Evolutionary conservation across 2,113 vertebrate species (phyloP), one percentile per base, ranked within the genome.

Genomic region (Mustelus asterias): DNA sequence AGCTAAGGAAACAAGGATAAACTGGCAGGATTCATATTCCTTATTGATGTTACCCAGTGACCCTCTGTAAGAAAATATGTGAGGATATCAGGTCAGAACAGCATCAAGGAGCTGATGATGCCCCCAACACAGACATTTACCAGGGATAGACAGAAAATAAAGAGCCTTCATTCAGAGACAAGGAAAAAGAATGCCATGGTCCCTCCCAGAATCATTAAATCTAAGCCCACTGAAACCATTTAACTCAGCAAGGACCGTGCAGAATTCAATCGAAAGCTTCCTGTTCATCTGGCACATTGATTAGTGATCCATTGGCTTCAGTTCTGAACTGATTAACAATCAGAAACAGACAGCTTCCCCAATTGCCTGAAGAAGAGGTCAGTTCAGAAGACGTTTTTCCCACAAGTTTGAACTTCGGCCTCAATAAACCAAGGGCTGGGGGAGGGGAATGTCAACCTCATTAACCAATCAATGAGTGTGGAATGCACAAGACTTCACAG

Each of bases 401-500:
- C 85, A 88, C 41, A 83, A 83, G 18, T 83, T 41, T 83, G 80
- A 83, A 83, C 80, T 83, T 83, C 37, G 37, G 80, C 80, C 80
- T 41, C 37, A 20, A 41, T 18, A 83, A 44, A 44, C 37, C 80
- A 41, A 44, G 37, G 80, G 80, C 14, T 83, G 13, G 78, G 78
- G 78, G n/a, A 20, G 37, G 78, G 60, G 58, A 24, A 65, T 37
- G 7, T 33, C n/a, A 37, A 7, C 20, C 14, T 93, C 58, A 93
- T 93, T 93, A 65, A 60, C 24, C 48, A 88, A 48, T 88, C 85
- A 58, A 89, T 93, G 60, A 65, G 89, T 7, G 10, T 37, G 60
- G 33, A 93, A 93, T 65, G 63, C 89, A 90, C 54, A 90, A 60
- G 54, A 58, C 54, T 60, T 90, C 88, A 90, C 88, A 93, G 89